Evolutionary conservation across 2,888 invertebrate species (phyloP), one percentile per base, ranked within the genome.

Genomic region (Harmothoe impar): DNA sequence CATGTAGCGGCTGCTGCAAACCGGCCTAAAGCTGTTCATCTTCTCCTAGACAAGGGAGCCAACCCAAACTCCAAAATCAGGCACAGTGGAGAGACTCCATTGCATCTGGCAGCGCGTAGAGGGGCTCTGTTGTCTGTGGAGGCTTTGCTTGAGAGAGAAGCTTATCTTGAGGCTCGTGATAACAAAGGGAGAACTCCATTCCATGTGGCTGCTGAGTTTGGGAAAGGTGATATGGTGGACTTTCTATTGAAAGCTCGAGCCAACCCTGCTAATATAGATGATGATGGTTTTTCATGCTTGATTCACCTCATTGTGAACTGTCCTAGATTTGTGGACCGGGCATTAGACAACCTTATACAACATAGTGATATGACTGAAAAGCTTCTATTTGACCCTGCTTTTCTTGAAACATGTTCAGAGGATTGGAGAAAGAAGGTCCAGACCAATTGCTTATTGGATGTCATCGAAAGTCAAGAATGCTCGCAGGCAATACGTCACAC

Each of bases 51-150:
- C 29, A 15, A 29, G n/a, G 86, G 86, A 1, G 86, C 86, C 29
- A n/a, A 20, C 54, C 20, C 52, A 23, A 25, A 86, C 52, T n/a
- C 54, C 29, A 86, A 33, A 31, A 86, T 56, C 25, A 29, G 25
- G 1, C 54, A 29, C 52, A 86, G 86, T 29, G 31, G 33, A 20
- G 86, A 86, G 29, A 86, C 86, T 0, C 86, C 86, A 15, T 29
- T 86, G n/a, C 86, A 86, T 25, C 25, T 86, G 17, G 86, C 86
- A 7, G 20, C 86, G 3, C 86, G 86, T 12, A 86, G 54, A 86
- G 86, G 86, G 15, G 25, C 86, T 3, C 54, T 86, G 15, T 54
- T 33, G 0, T 86, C 54, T 29, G 23, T 86, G 7, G 86, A 54
- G n/a, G 54, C 29, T 7, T 54, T 86, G 15, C 25, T 86, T 12